Percentiles rank a stretch among this genome's conserved stretches.
Conservation (phyloP, 2,113 vertebrate species). For the Ornithorhynchus anatinus region DNA sequence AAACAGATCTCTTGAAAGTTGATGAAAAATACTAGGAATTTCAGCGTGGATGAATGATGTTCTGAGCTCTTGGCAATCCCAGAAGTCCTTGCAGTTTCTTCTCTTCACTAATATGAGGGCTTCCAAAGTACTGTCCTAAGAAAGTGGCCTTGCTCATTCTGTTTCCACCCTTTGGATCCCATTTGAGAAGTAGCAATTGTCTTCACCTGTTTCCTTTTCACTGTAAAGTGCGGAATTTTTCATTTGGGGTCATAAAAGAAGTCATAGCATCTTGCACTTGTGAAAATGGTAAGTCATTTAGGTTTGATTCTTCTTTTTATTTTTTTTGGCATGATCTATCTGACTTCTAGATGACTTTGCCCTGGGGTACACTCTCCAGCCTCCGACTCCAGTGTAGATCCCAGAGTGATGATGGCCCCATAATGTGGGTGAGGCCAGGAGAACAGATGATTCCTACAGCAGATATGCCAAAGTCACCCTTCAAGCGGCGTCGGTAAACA, state of each 20-base stretch:
- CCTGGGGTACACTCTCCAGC: slow-evolving; percentile 94
- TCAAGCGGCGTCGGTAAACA: slow-evolving; percentile 92
- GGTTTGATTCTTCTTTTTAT: neutral
- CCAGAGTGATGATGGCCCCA: slow-evolving; percentile 95
- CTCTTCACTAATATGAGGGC: too few relatives aligned
- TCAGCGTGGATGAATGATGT: too few relatives aligned
- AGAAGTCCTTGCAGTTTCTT: too few relatives aligned
- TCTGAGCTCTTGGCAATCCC: too few relatives aligned
- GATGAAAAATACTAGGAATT: too few relatives aligned
- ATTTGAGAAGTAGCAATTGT: too few relatives aligned
- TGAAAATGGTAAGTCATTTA: neutral
- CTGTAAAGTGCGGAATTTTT: neutral
- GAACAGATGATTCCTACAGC: slow-evolving; percentile 98
- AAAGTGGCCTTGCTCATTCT: too few relatives aligned
- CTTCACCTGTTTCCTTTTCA: neutral
- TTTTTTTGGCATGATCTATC: slow-evolving; percentile 11
- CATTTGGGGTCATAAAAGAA: neutral
- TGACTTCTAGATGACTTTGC: slow-evolving; percentile 89
- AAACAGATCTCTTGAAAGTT: too few relatives aligned
- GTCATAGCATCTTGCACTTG: slow-evolving; percentile 12
- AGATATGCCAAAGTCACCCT: slow-evolving; percentile 98
- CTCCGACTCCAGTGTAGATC: slow-evolving; percentile 93
- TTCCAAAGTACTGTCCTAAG: too few relatives aligned
- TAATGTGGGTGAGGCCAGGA: slow-evolving; percentile 97
- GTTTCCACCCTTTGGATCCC: too few relatives aligned